Percentiles rank a stretch among this genome's conserved stretches.
phyloP scores from a whole-genome alignment of 2,888 invertebrate genomes.

The Sceliomorpha sp. region DNA sequence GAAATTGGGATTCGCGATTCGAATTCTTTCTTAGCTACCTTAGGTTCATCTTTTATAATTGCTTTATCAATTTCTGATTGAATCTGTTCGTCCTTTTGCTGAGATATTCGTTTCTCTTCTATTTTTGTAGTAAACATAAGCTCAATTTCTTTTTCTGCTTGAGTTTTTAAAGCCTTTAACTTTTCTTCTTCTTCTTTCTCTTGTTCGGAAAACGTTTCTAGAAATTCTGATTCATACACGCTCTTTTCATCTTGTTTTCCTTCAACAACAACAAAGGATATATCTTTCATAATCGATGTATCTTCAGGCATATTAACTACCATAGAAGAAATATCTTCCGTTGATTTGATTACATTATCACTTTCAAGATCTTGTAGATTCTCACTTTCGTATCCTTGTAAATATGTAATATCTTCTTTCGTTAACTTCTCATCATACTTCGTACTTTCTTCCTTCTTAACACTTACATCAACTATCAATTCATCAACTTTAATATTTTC shows the following conservation, averaged over 20 bases:
- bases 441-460: slow-evolving; percentile 1
- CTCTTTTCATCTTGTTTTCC: slow-evolving; percentile 10
- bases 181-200: slow-evolving; percentile 32
- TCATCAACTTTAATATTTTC: too few species aligned
- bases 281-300: too few species aligned
- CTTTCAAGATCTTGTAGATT: not conserved
- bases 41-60: slow-evolving; percentile 24
- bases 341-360: slow-evolving; percentile 1
- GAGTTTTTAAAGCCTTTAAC: slow-evolving; percentile 39
- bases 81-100: slow-evolving; percentile 27
- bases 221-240: too few species aligned
- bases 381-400: too few species aligned
- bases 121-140: slow-evolving; percentile 42
- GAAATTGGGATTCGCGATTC: slow-evolving; percentile 73
- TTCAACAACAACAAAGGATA: too few species aligned
- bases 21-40: slow-evolving; percentile 60
- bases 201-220: too few species aligned
- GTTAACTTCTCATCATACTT: slow-evolving; percentile 9
- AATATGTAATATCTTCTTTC: slow-evolving; percentile 12
- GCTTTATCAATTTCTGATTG: slow-evolving; percentile 20
- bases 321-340: too few species aligned
- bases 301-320: too few species aligned
- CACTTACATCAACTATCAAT: not conserved
- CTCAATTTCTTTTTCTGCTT: slow-evolving; percentile 39
- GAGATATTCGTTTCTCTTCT: slow-evolving; percentile 43